Percentiles rank a stretch among this genome's conserved stretches.
Conservation (phyloP, 2,113 vertebrate genomes). For the Chloropsis cyanopogon region DNA sequence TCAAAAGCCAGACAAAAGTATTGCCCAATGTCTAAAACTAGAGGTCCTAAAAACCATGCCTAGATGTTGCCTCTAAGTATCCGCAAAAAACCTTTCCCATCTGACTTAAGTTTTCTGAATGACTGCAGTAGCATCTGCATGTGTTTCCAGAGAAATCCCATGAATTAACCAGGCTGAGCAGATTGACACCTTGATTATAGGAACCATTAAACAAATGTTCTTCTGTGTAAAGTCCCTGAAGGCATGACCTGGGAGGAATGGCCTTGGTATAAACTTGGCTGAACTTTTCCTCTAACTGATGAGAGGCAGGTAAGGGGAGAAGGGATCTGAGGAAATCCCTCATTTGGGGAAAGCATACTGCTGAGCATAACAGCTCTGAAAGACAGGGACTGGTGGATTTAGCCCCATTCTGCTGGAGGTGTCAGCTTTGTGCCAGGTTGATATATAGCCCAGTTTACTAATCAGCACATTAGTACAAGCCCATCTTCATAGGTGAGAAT, state of each 20-base stretch:
- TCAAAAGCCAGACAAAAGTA: background rate
- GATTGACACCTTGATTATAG: background rate
- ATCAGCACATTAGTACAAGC: background rate
- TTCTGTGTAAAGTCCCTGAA: background rate
- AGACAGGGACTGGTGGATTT: background rate
- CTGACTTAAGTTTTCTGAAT: background rate
- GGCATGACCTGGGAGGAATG: background rate
- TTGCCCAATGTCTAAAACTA: background rate
- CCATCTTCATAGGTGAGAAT: background rate
- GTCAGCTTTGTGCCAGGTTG: background rate
- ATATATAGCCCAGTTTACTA: background rate
- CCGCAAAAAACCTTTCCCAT: background rate
- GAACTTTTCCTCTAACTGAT: background rate
- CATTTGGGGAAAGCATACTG: background rate
- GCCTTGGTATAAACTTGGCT: background rate
- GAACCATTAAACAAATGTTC: background rate
- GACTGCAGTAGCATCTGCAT: background rate
- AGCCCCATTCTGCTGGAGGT: background rate
- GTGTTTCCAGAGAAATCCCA: background rate
- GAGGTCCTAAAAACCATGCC: background rate
- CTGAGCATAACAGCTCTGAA: background rate
- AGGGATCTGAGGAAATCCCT: background rate
- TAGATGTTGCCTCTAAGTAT: background rate
- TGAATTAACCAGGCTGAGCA: background rate
- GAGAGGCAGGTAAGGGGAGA: background rate